phyloP scores from a whole-genome alignment of 2,113 vertebrate species.

The Microcebus ravelobensis region DNA sequence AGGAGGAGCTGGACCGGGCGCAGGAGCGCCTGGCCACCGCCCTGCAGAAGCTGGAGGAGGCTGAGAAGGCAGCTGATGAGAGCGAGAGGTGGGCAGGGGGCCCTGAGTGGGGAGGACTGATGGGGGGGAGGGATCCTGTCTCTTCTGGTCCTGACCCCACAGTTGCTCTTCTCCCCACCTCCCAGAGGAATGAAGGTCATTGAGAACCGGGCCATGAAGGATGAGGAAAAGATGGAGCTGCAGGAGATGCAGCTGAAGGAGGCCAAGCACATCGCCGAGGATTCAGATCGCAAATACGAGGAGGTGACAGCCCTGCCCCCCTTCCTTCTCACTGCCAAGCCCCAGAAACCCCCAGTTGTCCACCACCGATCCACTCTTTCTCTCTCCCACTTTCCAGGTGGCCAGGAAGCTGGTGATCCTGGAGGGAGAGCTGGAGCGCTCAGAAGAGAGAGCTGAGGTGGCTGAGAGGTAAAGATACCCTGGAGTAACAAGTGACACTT shows the following conservation, averaged over 20 bases:
- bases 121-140: neutral
- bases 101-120: fast-evolving
- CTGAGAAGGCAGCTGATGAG: constrained; percentile 98
- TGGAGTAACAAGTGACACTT: neutral
- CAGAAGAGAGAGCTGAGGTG: constrained; percentile 97
- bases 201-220: constrained; percentile 97
- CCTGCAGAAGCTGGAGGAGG: constrained; percentile 97
- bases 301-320: constrained; percentile 87
- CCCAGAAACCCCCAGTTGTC: neutral
- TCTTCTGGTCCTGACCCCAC: neutral
- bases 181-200: constrained; percentile 99
- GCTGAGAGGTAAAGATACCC: constrained; percentile 92
- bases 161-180: neutral
- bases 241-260: constrained; percentile 99
- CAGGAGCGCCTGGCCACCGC: constrained; percentile 97
- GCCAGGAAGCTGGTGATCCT: constrained; percentile 98
- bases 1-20: constrained; percentile 97
- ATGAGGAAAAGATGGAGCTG: constrained; percentile 99
- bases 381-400: constrained; percentile 85
- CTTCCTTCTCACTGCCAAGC: neutral
- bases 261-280: constrained; percentile 98
- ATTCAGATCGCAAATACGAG: constrained; percentile 98
- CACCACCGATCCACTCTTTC: neutral
- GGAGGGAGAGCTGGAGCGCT: constrained; percentile 97
- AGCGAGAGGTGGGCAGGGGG: constrained; percentile 92